Evolutionary conservation across 1,140 invertebrate genomes (phyloP), one percentile per base, ranked within the genome.

Genomic region (Lepidurus couesii): DNA sequence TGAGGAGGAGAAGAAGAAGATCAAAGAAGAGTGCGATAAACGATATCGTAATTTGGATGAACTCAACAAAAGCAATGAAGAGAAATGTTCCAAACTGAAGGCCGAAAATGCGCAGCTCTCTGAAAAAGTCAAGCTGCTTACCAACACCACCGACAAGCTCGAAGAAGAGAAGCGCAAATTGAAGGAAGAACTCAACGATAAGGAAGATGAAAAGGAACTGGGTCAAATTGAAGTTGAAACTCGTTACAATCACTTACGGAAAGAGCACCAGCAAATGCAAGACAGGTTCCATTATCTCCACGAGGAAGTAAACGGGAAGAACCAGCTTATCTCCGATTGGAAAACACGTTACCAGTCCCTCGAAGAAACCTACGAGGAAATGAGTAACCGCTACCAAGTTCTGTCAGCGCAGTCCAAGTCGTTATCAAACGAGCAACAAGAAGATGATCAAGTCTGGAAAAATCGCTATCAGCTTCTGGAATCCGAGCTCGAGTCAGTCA

Each of bases 251-350:
- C 53, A 65, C 53, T 21, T 65, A 65, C 53, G 16, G 16, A 65
- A 65, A 65, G 53, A 65, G 13, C 53, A 65, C 53, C 53, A 65
- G n/a, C 53, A 65, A 21, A 13, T 65, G 6, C 53, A 65, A 65
- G 53, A 65, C 53, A 13, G 53, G 53, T 65, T 65, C 53, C 53
- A 65, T 65, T 65, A 65, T 21, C 21, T 65, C 16, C 53, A 65
- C 53, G 53, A 65, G 21, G 53, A 65, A 16, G 16, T 65, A 7
- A 65, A 65, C 53, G 53, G 53, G 0, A 65, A 65, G 13, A 13
- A 65, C 53, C 53, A 65, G 53, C 53, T 65, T 21, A 65, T 65
- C 53, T 65, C 53, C 13, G 53, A 65, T 21, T 65, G 53, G 53
- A 65, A 65, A 65, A 65, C 53, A 4, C 53, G 53, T 7, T 65